Base-by-base conservation (phyloP, 2,113 vertebrate species). In the Gorsachius goisagi region DNA sequence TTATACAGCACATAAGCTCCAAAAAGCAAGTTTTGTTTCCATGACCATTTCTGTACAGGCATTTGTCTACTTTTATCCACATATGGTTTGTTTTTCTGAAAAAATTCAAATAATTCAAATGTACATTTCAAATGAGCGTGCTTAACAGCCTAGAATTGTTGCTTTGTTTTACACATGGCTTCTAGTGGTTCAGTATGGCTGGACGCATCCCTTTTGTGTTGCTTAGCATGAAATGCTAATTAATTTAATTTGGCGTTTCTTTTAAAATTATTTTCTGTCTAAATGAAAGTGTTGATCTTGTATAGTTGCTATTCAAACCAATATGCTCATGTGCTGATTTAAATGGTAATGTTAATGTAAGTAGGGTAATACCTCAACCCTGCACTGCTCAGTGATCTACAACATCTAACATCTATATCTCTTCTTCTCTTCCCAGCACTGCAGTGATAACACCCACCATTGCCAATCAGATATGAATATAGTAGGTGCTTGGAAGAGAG, bases 391-490 rank as follows among this genome's bases (percentile, higher is more conserved):
- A 88, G 17, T 96, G 79, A 88, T 72, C 59, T 95, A 22, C 67
- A 59, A 9, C 33, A 45, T 91, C 52, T 72, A 90, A 50, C 47
- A 56, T 35, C 50, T 94, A 91, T 75, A 15, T 96, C 24, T 82
- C 22, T 10, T 92, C 68, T 95, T 97, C 30, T 69, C 89, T 96
- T 72, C 92, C 13, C 92, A 99, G 99, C 99, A 99, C 97, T 99
- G 99, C 98, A 99, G 98, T 44, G 99, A 99, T 75, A 99, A 99
- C 71, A 98, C 98, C 16, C 98, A 99, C 71, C 99, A 99, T 94
- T 99, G 99, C 97, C 99, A 99, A 88, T 99, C 99, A 12, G 99
- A 99, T 97, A 99, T 99, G 99, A 99, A 99, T 97, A 99, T 99
- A 77, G 98, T 99, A 97, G 99, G 99, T 44, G 99, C 99, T n/a